Evolutionary conservation across 2,888 invertebrate species (phyloP).

Genomic region (Proisotoma minuta): DNA sequence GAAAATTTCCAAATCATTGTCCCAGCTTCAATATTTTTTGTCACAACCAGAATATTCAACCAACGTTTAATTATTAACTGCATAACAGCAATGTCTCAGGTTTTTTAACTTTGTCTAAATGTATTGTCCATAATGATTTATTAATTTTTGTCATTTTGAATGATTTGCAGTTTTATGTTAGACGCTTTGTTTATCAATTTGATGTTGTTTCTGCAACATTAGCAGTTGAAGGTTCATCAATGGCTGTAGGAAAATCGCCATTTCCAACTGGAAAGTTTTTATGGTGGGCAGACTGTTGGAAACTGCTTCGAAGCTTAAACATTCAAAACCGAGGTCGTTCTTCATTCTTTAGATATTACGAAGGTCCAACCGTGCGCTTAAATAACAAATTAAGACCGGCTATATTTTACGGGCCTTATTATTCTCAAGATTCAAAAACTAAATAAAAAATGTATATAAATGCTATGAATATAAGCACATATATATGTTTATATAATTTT

Average conservation of each 20-base stretch:
- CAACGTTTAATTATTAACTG: background rate
- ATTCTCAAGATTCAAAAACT: background rate
- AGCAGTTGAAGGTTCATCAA: background rate
- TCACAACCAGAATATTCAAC: background rate
- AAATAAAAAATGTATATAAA: too few species aligned
- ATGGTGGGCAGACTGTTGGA: background rate
- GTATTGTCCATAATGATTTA: too few species aligned
- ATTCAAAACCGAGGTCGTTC: background rate
- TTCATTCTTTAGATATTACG: background rate
- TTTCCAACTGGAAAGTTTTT: background rate
- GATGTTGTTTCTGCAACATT: background rate
- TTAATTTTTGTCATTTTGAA: background rate
- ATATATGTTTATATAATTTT: too few species aligned
- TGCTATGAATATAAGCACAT: too few species aligned
- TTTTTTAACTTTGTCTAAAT: too few species aligned
- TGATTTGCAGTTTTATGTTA: background rate
- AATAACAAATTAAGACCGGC: background rate
- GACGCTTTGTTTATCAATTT: background rate
- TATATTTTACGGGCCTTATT: background rate
- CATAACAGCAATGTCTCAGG: background rate
- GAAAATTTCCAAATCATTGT: background rate
- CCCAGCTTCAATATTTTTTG: background rate
- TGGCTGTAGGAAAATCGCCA: background rate
- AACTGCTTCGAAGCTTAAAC: background rate
- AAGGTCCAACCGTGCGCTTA: background rate